Conservation (phyloP, 2,888 invertebrate genomes). For the Julus scandinavius region DNA sequence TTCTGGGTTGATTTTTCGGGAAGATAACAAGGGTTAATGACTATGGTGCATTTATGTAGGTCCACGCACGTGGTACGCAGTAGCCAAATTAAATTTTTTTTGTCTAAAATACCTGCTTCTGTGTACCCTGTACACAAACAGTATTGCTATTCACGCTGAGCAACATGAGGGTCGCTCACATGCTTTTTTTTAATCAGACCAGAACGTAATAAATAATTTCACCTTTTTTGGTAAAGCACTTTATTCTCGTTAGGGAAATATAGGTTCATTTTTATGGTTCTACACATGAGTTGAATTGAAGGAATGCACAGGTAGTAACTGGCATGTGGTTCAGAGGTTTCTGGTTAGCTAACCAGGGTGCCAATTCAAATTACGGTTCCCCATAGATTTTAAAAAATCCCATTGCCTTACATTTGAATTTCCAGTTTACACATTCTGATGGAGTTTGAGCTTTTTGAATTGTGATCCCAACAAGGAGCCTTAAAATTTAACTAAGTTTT, state of each 20-base stretch:
- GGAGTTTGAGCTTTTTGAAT: too few relatives aligned
- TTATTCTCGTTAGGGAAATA: not conserved
- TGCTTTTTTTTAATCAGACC: not conserved
- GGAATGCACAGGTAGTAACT: not conserved
- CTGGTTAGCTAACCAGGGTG: not conserved
- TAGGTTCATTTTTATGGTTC: not conserved
- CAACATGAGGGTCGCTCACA: slow-evolving; percentile 25
- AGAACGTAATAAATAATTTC: slow-evolving; percentile 13
- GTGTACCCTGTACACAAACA: not conserved
- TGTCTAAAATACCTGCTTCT: not conserved
- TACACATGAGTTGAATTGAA: not conserved
- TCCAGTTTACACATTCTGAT: too few relatives aligned
- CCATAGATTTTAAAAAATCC: too few relatives aligned
- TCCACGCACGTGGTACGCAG: not conserved
- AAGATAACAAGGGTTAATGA: slow-evolving; percentile 23
- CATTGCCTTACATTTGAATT: too few relatives aligned
- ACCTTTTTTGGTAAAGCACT: slow-evolving; percentile 14
- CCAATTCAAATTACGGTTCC: not conserved
- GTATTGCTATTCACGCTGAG: not conserved
- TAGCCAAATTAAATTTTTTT: not conserved
- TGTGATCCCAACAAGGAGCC: too few relatives aligned
- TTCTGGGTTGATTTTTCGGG: not conserved
- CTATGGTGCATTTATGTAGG: not conserved
- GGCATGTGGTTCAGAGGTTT: not conserved
- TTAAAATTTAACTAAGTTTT: too few relatives aligned